Conservation (phyloP, 2,888 invertebrate species). For the Auanema sp. region DNA sequence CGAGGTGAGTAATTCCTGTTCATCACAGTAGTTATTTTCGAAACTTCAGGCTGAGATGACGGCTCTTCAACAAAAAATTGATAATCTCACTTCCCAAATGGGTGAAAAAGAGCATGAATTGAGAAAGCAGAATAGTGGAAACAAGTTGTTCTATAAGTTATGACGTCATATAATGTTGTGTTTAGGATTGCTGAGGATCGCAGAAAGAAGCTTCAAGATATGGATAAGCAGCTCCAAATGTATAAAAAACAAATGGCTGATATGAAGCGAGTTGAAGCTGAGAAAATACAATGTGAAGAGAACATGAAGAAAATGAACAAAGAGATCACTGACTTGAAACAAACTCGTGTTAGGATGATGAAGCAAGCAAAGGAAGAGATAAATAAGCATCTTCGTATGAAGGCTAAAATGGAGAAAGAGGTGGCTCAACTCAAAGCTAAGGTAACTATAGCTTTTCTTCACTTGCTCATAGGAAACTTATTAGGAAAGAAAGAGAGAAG, state of each 20-base stretch:
- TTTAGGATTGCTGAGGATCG: slow-evolving; percentile 40
- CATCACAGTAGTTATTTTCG: neutral
- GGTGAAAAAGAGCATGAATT: neutral
- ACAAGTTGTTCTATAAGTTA: neutral
- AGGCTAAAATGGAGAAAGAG: slow-evolving; percentile 35
- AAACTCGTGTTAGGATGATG: slow-evolving; percentile 10
- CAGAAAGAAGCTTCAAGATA: slow-evolving; percentile 36
- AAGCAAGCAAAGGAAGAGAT: slow-evolving; percentile 25
- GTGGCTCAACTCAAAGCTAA: slow-evolving; percentile 39
- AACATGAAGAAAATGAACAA: slow-evolving; percentile 20
- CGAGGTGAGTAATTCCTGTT: neutral
- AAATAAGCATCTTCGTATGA: slow-evolving; percentile 31
- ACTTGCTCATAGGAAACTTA: neutral
- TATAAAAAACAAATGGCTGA: slow-evolving; percentile 38
- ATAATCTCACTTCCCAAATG: neutral
- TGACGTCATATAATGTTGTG: slow-evolving; percentile 1
- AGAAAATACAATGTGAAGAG: slow-evolving; percentile 21
- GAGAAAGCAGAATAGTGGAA: neutral
- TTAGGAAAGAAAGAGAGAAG: slow-evolving; percentile 38
- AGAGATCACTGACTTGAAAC: slow-evolving; percentile 24
- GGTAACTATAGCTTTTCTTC: slow-evolving; percentile 6
- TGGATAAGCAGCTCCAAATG: slow-evolving; percentile 33
- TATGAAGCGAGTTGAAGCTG: slow-evolving; percentile 21
- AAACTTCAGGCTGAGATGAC: neutral
- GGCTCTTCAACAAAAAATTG: neutral